phyloP scores from a whole-genome alignment of 1,140 invertebrate species.

The Nebria ingens region DNA sequence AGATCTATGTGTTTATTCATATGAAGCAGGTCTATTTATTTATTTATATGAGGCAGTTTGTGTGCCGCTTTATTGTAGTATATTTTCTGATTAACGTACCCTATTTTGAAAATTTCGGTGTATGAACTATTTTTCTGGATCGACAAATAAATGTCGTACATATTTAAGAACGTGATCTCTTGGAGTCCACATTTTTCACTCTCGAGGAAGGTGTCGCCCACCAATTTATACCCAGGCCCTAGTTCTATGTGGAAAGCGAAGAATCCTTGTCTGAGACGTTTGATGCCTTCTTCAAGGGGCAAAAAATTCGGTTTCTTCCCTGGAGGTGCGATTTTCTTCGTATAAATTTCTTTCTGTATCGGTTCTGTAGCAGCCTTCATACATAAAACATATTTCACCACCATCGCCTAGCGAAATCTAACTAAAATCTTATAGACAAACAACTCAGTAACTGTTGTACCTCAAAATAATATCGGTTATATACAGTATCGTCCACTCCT shows the following conservation, averaged over 20 bases:
- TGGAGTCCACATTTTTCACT: constrained; percentile 51
- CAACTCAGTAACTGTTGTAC: no score
- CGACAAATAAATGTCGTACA: constrained; percentile 42
- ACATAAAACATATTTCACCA: no score
- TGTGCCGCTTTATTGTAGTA: no score
- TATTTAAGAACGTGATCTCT: constrained; percentile 45
- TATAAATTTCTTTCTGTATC: constrained; percentile 43
- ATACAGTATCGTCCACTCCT: constrained; percentile 47
- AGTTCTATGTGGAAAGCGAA: constrained; percentile 52
- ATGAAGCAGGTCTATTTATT: no score
- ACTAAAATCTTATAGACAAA: no score
- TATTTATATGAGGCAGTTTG: no score
- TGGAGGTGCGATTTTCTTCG: constrained; percentile 45
- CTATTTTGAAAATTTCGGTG: constrained; percentile 46
- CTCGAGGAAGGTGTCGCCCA: constrained; percentile 48
- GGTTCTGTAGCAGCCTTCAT: no score
- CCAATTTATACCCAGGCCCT: constrained; percentile 44
- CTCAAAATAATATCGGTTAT: no score
- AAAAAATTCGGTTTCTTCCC: constrained; percentile 41
- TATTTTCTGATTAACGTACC: no score
- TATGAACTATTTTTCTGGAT: constrained; percentile 45
- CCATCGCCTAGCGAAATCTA: no score
- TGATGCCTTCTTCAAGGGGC: constrained; percentile 42
- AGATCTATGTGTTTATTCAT: no score
- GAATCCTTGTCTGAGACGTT: constrained; percentile 40